Evolutionary conservation across 2,797 vertebrate species (phyloP).

Genomic region (Rhincodon typus): DNA sequence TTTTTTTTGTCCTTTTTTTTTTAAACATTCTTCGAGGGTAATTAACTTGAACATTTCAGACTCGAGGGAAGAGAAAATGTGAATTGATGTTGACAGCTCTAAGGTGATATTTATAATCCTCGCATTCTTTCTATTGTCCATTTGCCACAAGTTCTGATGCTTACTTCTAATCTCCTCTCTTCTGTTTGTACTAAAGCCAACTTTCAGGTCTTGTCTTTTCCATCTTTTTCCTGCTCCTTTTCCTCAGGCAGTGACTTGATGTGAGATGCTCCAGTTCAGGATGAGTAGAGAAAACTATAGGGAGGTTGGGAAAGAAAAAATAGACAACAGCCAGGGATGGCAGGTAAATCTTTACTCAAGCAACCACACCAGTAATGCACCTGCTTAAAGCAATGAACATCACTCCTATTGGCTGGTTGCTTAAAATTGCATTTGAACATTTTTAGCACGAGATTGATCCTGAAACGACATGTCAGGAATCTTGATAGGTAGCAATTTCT

Average conservation of each 20-base stretch:
- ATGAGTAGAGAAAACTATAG: constrained; percentile 61
- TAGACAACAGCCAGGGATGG: constrained; percentile 53
- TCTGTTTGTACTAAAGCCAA: constrained; percentile 53
- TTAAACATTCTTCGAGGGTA: background rate
- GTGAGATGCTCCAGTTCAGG: constrained; percentile 65
- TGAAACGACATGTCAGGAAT: background rate
- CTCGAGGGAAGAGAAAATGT: background rate
- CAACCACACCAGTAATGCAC: background rate
- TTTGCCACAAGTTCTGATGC: constrained; percentile 48
- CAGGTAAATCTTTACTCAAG: constrained; percentile 53
- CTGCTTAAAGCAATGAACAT: background rate
- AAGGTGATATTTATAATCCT: background rate
- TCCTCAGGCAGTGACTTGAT: constrained; percentile 61
- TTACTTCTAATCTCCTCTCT: constrained; percentile 55
- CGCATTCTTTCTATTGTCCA: constrained; percentile 43
- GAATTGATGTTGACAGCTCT: background rate
- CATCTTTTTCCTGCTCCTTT: constrained; percentile 62
- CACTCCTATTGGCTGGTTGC: background rate
- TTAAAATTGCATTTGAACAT: background rate
- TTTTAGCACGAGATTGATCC: background rate
- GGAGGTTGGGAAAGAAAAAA: constrained; percentile 59
- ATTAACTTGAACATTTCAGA: constrained; percentile 21
- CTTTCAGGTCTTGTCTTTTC: constrained; percentile 55
- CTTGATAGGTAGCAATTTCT: background rate
- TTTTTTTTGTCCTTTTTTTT: background rate